Evolutionary conservation across 2,113 vertebrate species (phyloP).

Genomic region (Cryptotis parvus): DNA sequence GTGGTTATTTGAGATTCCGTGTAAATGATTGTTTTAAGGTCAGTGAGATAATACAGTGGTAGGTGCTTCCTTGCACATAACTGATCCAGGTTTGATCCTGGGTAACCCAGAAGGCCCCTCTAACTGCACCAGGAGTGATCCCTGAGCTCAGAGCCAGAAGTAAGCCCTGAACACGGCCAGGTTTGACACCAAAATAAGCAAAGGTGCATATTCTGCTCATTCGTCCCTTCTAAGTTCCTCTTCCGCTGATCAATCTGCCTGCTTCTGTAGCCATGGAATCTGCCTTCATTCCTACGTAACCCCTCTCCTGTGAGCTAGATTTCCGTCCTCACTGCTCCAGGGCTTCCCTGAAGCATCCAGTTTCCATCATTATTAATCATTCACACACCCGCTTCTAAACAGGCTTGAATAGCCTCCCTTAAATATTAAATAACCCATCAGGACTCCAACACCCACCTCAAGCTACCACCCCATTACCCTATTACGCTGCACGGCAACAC

Average conservation of each 20-base stretch:
- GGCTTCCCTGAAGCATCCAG: background rate
- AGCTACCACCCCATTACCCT: background rate
- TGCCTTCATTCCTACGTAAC: background rate
- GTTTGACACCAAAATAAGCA: no score
- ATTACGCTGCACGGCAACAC: background rate
- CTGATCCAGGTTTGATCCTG: no score
- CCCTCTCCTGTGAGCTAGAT: background rate
- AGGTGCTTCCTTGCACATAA: no score
- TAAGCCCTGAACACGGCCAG: no score
- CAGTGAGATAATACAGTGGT: no score
- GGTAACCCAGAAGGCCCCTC: background rate
- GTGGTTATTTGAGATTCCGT: background rate
- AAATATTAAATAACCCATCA: slow-evolving; percentile 19
- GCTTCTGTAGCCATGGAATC: background rate
- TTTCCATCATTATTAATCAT: slow-evolving; percentile 15
- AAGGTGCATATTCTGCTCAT: background rate
- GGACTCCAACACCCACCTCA: background rate
- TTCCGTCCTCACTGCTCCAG: background rate
- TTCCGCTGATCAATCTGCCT: background rate
- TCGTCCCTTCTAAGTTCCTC: background rate
- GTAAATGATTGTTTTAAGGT: background rate
- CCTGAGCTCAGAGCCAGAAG: no score
- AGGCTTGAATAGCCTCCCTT: slow-evolving; percentile 4
- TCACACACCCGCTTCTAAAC: background rate
- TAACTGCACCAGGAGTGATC: no score